Evolutionary conservation across 2,888 invertebrate species (phyloP), one percentile per base, ranked within the genome.

Genomic region (Plusia festucae): DNA sequence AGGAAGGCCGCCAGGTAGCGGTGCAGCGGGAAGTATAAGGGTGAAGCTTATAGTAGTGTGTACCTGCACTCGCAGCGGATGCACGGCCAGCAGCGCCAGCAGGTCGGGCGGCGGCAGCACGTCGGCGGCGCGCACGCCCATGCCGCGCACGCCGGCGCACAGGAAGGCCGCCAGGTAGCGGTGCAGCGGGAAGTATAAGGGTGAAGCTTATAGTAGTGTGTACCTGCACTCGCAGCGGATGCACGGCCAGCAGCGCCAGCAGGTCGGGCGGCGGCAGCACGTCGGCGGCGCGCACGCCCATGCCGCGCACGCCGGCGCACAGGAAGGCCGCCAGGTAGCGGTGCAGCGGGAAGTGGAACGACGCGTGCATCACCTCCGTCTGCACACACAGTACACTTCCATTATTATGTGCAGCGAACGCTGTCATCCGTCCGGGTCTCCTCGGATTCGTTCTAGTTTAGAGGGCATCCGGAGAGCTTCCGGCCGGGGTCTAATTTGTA

Each of bases 331-430:
- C 89, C 88, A 99, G 96, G 94, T 99, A 99, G 60, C 99, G 98
- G 95, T 99, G 99, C 82, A 99, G 96, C 20, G 99, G 99, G 86
- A 99, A 96, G 95, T 99, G 99, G 96, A 99, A 99, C 58, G 99
- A 98, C 69, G 99, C 97, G 95, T 98, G 98, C 91, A 97, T 96
- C 92, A 96, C 96, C 90, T 98, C 97, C 87, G 96, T 93, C 97
- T 98, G 93, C 67, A 15, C n/a, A 13, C 13, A 32, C 2, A 1
- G 7, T n/a, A 15, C 11, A 2, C 15, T 40, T 13, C 3, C 7
- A 27, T 27, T 27, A 27, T 27, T 24, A 24, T 24, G 5, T 24
- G n/a, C n/a, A n/a, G n/a, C n/a, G n/a, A n/a, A n/a, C n/a, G n/a
- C n/a, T n/a, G n/a, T n/a, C n/a, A n/a, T n/a, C n/a, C n/a, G n/a